Base-by-base conservation (phyloP, 2,888 invertebrate genomes). In the Melanophora roralis region DNA sequence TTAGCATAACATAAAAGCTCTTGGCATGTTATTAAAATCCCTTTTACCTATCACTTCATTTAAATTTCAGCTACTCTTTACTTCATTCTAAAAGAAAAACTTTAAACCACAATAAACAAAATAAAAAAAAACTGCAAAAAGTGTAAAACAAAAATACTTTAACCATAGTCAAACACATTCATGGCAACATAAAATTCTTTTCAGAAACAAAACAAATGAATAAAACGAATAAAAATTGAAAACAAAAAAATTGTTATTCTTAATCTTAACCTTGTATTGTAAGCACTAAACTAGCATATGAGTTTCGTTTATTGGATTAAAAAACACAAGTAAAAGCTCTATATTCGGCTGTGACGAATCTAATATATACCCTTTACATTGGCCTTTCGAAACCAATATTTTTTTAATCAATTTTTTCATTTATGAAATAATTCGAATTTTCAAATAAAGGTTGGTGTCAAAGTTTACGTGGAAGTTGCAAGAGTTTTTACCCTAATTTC, bases 1-100 rank as follows among this genome's bases (percentile, higher is more conserved):
- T 80, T 80, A 80, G 80, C 76, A 76, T 68, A 76, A 80, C 80
- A 80, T 80, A 76, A 80, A 80, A 80, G 76, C 80, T 76, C 80
- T 80, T 80, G 80, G 80, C 76, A 73, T 80, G 76, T 73, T 80
- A 80, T 80, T 80, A 80, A 80, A 76, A 80, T 80, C 62, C 76
- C 72, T 80, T 80, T 80, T 76, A 64, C 72, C 76, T 80, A 80
- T 80, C 80, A 68, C 59, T 57, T 72, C 68, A 73, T 80, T 80
- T 80, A 80, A 76, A 76, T 76, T 68, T 45, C 72, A 73, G 72
- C 76, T 76, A 57, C 67, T 68, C 57, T 72, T 80, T 21, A 14
- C 32, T 36, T 73, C 36, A n/a, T 27, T 23, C 57, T 27, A 5
- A 5, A 27, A 32, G n/a, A 23, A 38, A 59, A 23, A 27, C 57